phyloP scores from a whole-genome alignment of 2,888 invertebrate genomes.

The Trimorus sp. region DNA sequence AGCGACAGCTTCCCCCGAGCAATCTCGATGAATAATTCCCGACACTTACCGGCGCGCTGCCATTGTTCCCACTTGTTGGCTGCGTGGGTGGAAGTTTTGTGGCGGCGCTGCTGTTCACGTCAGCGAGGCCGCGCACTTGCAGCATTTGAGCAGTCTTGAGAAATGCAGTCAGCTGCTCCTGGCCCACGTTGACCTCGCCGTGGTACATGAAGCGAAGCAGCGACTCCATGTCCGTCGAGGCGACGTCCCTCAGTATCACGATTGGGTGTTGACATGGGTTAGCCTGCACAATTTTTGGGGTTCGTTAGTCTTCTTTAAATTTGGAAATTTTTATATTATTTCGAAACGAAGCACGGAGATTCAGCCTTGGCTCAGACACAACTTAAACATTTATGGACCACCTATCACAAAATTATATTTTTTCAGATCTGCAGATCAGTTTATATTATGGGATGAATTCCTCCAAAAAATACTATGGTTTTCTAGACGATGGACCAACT shows the following conservation, averaged over 20 bases:
- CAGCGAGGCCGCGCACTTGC: slow-evolving; percentile 93
- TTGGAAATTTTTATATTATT: too few relatives aligned
- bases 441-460: too few relatives aligned
- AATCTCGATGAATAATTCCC: slow-evolving; percentile 34
- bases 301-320: too few relatives aligned
- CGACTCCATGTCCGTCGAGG: slow-evolving; percentile 93
- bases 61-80: slow-evolving; percentile 83
- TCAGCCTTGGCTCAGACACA: too few relatives aligned
- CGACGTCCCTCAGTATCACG: slow-evolving; percentile 92
- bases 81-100: slow-evolving; percentile 76
- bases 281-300: slow-evolving; percentile 81
- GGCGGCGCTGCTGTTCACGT: slow-evolving; percentile 85
- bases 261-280: slow-evolving; percentile 96
- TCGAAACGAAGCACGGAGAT: too few relatives aligned
- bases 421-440: too few relatives aligned
- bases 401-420: too few relatives aligned
- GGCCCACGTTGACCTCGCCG: slow-evolving; percentile 94
- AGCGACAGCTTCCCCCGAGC: slow-evolving; percentile 18
- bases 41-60: slow-evolving; percentile 87
- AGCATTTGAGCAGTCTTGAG: slow-evolving; percentile 93
- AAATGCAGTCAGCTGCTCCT: slow-evolving; percentile 93
- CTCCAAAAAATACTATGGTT: too few relatives aligned
- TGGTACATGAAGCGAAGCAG: slow-evolving; percentile 95
- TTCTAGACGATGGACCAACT: too few relatives aligned
- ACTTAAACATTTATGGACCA: too few relatives aligned